A percentile compares a stretch with the other conserved stretches of the same genome.
Conservation (phyloP, 2,113 vertebrate species). For the Chionodraco myersi region DNA sequence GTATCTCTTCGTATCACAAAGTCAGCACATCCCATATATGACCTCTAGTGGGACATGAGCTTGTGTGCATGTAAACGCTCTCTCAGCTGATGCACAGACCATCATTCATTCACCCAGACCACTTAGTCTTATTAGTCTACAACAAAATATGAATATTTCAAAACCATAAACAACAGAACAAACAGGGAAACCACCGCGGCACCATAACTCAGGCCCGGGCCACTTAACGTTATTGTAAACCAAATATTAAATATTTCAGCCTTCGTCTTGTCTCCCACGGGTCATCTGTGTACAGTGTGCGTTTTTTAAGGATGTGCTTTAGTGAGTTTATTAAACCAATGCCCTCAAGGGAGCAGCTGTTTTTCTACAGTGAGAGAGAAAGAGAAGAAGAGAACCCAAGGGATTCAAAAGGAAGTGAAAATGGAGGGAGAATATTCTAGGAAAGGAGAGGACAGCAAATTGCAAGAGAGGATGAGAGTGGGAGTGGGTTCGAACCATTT, state of each 20-base stretch:
- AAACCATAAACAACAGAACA: conserved; percentile 77
- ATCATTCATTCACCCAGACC: conserved; percentile 73
- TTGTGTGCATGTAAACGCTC: conserved; percentile 40
- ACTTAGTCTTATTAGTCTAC: conserved; percentile 80
- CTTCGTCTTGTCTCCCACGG: not conserved
- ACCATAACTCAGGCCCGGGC: conserved; percentile 69
- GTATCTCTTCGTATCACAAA: not conserved
- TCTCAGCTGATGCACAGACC: conserved; percentile 45
- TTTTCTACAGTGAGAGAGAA: conserved; percentile 13
- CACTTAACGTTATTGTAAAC: conserved; percentile 81
- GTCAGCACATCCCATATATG: conserved; percentile 24
- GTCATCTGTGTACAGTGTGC: not conserved
- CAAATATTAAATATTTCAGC: conserved; percentile 78
- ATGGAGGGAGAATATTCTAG: not conserved
- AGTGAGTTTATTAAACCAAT: conserved; percentile 35
- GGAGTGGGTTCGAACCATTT: conserved; percentile 19
- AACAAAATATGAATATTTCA: conserved; percentile 78
- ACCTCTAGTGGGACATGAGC: conserved; percentile 46
- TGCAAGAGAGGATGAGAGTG: conserved; percentile 4
- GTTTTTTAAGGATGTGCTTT: conserved; percentile 8
- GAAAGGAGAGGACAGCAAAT: conserved; percentile 10
- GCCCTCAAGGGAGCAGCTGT: conserved; percentile 42
- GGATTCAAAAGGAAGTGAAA: not conserved
- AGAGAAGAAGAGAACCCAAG: not conserved
- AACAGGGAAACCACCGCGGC: conserved; percentile 62